phyloP scores from a whole-genome alignment of 1,140 invertebrate species.

The Drosophila aff. region DNA sequence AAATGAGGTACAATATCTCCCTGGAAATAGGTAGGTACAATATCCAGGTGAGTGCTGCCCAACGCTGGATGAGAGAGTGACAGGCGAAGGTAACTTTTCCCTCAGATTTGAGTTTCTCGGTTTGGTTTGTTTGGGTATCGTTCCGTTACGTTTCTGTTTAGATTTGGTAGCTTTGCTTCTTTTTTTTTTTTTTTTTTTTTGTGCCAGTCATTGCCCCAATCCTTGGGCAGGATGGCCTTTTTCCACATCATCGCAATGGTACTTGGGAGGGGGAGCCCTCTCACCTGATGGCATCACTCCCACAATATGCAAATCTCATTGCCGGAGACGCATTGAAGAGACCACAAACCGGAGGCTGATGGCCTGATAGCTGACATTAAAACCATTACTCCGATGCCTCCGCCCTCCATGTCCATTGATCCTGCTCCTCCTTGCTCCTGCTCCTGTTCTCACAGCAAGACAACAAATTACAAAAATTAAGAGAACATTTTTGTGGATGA shows the following conservation, averaged over 20 bases:
- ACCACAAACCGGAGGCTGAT: slow-evolving; percentile 47
- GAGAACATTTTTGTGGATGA: slow-evolving; percentile 68
- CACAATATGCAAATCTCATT: slow-evolving; percentile 71
- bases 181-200: slow-evolving; percentile 28
- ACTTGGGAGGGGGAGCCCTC: not conserved
- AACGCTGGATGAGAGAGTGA: slow-evolving; percentile 17
- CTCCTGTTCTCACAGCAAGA: slow-evolving; percentile 16
- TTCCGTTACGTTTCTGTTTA: slow-evolving; percentile 27
- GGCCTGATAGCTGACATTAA: slow-evolving; percentile 54
- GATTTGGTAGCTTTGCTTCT: slow-evolving; percentile 36
- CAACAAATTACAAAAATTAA: slow-evolving; percentile 79
- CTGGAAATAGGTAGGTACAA: not conserved
- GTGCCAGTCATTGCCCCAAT: slow-evolving; percentile 57
- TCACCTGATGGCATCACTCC: slow-evolving; percentile 48
- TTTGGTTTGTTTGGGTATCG: slow-evolving; percentile 24
- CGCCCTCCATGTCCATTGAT: not conserved
- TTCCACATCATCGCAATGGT: slow-evolving; percentile 31
- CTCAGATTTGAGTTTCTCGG: slow-evolving; percentile 12
- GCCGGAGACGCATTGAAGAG: slow-evolving; percentile 44
- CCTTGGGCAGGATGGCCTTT: slow-evolving; percentile 20
- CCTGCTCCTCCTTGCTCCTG: not conserved
- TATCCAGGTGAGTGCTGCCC: not conserved
- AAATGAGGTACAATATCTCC: no score
- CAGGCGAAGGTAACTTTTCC: slow-evolving; percentile 37
- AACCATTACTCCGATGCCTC: slow-evolving; percentile 34